Conservation (phyloP, 2,888 invertebrate species). For the Dysmachus trigonus region DNA sequence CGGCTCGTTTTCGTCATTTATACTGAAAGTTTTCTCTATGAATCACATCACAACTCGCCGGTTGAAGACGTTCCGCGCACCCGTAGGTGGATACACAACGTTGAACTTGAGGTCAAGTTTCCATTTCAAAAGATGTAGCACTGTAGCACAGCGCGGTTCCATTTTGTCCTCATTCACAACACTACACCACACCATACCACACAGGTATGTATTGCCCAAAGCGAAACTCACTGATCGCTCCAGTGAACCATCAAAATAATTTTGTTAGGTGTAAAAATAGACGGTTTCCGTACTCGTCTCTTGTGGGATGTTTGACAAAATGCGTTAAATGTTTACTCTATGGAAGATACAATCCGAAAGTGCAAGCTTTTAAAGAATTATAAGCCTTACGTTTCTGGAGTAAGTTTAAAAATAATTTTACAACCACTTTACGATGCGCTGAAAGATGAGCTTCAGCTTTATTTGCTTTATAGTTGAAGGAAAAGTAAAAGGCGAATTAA, state of each 20-base stretch:
- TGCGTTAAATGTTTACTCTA: neutral
- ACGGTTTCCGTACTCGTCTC: neutral
- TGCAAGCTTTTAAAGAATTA: neutral
- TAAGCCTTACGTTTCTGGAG: neutral
- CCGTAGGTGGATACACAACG: neutral
- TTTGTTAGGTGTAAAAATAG: constrained; percentile 6
- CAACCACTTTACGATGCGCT: neutral
- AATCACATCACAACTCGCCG: neutral
- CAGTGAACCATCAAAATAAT: neutral
- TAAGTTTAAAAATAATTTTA: neutral
- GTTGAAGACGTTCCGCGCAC: neutral
- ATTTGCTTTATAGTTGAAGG: neutral
- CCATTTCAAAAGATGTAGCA: constrained; percentile 4
- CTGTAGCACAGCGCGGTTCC: neutral
- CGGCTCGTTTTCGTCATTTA: neutral
- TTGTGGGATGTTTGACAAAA: neutral
- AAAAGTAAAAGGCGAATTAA: neutral
- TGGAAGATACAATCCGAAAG: neutral
- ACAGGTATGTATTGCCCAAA: neutral
- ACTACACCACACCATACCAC: no score
- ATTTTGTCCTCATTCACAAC: constrained; percentile 16
- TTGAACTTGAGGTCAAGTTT: constrained; percentile 24
- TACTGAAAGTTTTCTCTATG: neutral
- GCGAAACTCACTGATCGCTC: neutral
- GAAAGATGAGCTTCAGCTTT: neutral